Evolutionary conservation across 2,888 invertebrate genomes (phyloP).

Genomic region (Fissipunctia ypsillon): DNA sequence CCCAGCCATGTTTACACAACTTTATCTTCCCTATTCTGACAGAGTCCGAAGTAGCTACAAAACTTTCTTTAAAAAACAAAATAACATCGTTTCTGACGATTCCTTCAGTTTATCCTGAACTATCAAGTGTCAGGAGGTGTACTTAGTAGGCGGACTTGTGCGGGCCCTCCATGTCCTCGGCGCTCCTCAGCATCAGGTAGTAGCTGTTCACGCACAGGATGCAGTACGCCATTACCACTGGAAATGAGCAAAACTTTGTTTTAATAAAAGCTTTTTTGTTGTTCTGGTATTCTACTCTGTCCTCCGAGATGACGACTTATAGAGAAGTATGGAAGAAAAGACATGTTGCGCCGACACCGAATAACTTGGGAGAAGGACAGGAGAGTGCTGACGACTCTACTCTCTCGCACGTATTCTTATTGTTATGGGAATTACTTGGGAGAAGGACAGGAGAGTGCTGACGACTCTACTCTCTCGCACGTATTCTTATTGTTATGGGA

Average conservation of each 20-base stretch:
- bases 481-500: neutral
- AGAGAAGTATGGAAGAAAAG: neutral
- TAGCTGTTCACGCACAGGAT: conserved; percentile 85
- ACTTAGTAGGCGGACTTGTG: conserved; percentile 72
- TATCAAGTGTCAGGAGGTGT: too few relatives aligned
- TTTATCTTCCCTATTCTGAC: neutral
- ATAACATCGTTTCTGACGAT: neutral
- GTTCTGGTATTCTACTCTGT: neutral
- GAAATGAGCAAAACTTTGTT: conserved; percentile 37
- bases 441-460: too few relatives aligned
- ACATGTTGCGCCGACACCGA: too few relatives aligned
- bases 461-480: neutral
- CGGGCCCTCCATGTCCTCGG: conserved; percentile 81
- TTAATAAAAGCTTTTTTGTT: neutral
- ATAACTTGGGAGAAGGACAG: rapidly evolving
- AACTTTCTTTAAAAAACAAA: conserved; percentile 31
- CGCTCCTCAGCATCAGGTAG: conserved; percentile 83
- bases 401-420: neutral
- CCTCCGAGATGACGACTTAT: neutral
- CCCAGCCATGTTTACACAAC: neutral
- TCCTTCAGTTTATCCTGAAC: neutral
- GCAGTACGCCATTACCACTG: conserved; percentile 81
- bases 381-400: neutral
- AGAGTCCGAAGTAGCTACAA: neutral
- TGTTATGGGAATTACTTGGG: neutral